Percentiles rank a stretch among this genome's conserved stretches.
Conservation (phyloP, 1,140 invertebrate genomes). For the Diploscapter pachys region DNA sequence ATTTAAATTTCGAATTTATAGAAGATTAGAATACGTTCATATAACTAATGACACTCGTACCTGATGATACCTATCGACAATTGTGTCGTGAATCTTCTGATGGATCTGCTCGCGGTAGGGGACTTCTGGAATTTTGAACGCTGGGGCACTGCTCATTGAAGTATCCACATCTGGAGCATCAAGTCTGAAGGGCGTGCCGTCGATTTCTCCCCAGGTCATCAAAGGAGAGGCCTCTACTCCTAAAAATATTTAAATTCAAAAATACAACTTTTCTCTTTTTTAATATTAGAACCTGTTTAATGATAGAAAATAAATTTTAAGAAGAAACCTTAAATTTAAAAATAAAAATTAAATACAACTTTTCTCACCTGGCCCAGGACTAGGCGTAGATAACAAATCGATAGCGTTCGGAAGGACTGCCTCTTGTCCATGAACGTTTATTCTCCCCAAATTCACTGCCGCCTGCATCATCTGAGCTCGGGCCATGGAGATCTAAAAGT, state of each 20-base stretch:
- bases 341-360: background rate
- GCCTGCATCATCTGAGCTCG: constrained; percentile 56
- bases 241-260: constrained; percentile 21
- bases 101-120: constrained; percentile 79
- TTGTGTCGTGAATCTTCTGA: constrained; percentile 82
- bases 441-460: constrained; percentile 70
- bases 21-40: constrained; percentile 60
- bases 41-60: constrained; percentile 30
- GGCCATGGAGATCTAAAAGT: constrained; percentile 41
- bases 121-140: constrained; percentile 74
- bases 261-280: too few species aligned
- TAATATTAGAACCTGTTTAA: too few species aligned
- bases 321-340: too few species aligned
- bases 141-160: constrained; percentile 52
- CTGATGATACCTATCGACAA: constrained; percentile 76
- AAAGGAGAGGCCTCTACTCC: constrained; percentile 80
- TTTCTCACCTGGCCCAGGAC: constrained; percentile 72
- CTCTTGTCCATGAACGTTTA: constrained; percentile 87
- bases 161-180: constrained; percentile 63
- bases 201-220: constrained; percentile 99
- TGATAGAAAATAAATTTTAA: too few species aligned
- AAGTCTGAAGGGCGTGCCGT: constrained; percentile 83
- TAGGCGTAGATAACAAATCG: constrained; percentile 79
- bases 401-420: constrained; percentile 68
- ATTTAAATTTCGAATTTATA: constrained; percentile 49